These are phyloP conservation scores for Dryadula phaetusa DNA, from an alignment of 2,888 invertebrate genomes.

Conservation along the genomic window DNA sequence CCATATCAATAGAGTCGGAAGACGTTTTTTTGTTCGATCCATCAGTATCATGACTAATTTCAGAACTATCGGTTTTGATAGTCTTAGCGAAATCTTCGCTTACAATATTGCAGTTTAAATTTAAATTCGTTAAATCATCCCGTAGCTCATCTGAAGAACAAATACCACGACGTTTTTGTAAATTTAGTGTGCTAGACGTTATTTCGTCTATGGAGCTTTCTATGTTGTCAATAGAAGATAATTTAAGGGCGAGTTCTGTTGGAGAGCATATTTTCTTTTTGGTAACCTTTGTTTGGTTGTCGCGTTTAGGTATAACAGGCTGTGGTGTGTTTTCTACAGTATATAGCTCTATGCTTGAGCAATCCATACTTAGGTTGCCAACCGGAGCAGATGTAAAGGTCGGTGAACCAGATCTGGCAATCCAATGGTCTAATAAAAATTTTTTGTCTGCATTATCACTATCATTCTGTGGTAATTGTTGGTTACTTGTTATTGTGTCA, in stretches of 20 bases:
- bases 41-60: slow-evolving; percentile 77
- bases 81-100: slow-evolving; percentile 70
- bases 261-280: slow-evolving; percentile 78
- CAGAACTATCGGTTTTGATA: slow-evolving; percentile 71
- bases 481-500: slow-evolving; percentile 51
- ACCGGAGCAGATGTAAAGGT: slow-evolving; percentile 78
- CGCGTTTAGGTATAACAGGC: slow-evolving; percentile 53
- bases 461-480: slow-evolving; percentile 60
- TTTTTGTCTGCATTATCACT: slow-evolving; percentile 80
- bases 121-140: slow-evolving; percentile 69
- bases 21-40: slow-evolving; percentile 80
- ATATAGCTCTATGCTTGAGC: slow-evolving; percentile 77
- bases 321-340: slow-evolving; percentile 80
- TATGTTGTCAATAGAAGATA: slow-evolving; percentile 70
- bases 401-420: slow-evolving; percentile 78
- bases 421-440: slow-evolving; percentile 80
- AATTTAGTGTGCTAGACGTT: slow-evolving; percentile 70
- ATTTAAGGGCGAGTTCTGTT: slow-evolving; percentile 75
- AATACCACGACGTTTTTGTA: slow-evolving; percentile 83
- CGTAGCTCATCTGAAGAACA: slow-evolving; percentile 82
- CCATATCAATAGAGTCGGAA: slow-evolving; percentile 81
- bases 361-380: slow-evolving; percentile 71
- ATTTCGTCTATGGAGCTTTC: slow-evolving; percentile 79
- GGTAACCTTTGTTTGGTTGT: slow-evolving; percentile 60
- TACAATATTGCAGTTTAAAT: slow-evolving; percentile 65